Evolutionary conservation across 2,888 invertebrate genomes (phyloP).

Genomic region (Troides helena): DNA sequence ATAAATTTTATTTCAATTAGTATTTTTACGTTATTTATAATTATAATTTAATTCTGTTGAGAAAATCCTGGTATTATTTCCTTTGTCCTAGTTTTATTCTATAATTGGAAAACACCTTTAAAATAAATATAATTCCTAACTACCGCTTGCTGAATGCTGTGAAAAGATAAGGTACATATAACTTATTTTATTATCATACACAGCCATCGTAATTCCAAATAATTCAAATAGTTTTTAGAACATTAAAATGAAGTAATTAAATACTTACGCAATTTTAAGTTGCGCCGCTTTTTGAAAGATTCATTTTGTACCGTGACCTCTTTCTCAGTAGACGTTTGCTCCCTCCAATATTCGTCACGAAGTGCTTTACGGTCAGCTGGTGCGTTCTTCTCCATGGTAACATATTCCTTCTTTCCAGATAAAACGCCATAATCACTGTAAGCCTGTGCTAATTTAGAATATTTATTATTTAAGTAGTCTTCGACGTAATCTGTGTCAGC

Average conservation of each 20-base stretch:
- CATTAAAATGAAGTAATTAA: conserved; percentile 1
- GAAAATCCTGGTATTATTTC: no score
- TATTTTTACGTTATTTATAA: no score
- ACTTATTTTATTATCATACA: no score
- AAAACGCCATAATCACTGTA: conserved; percentile 72
- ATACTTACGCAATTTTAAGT: conserved; percentile 29
- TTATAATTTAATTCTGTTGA: no score
- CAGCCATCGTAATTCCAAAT: no score
- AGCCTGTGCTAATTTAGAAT: conserved; percentile 60
- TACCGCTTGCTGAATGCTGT: no score
- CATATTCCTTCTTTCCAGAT: conserved; percentile 48
- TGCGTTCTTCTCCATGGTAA: conserved; percentile 40
- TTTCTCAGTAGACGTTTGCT: conserved; percentile 2
- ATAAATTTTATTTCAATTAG: no score
- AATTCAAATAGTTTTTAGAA: no score
- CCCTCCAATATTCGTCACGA: conserved; percentile 5
- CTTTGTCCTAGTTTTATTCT: no score
- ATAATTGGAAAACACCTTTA: no score
- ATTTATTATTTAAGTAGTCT: conserved; percentile 53
- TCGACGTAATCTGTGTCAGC: conserved; percentile 58
- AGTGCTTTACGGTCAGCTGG: conserved; percentile 37
- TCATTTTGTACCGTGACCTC: conserved; percentile 7
- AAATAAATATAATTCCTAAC: no score
- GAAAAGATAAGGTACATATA: no score
- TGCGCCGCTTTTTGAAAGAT: conserved; percentile 6